A percentile compares a stretch with the other conserved stretches of the same genome.
Evolutionary conservation across 1,140 invertebrate species (phyloP).

Genomic region (Papilio dardanus): DNA sequence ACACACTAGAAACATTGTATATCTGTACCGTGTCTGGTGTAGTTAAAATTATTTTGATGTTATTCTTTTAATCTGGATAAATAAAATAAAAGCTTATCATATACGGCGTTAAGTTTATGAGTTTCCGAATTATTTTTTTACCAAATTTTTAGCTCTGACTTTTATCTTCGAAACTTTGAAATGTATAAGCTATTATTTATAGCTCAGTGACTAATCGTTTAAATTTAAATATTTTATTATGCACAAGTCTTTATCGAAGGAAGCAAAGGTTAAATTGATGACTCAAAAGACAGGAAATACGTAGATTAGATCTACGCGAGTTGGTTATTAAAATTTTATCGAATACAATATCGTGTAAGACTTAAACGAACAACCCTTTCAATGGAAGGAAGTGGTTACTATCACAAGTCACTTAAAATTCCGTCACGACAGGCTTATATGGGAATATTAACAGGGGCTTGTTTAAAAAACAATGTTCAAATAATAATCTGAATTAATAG

Average conservation of each 20-base stretch:
- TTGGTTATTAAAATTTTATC: constrained; percentile 1
- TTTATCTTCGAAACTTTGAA: neutral
- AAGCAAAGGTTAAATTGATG: constrained; percentile 9
- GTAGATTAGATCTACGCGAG: constrained; percentile 19
- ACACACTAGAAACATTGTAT: no score
- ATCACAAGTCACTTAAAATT: constrained; percentile 45
- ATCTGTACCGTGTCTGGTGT: no score
- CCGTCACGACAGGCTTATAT: constrained; percentile 36
- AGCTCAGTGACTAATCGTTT: neutral
- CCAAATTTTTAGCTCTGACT: neutral
- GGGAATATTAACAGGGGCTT: constrained; percentile 42
- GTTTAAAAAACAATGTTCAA: neutral
- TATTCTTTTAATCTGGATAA: no score
- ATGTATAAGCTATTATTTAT: neutral
- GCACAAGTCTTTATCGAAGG: neutral
- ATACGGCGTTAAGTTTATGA: no score
- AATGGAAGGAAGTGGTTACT: constrained; percentile 53
- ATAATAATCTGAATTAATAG: no score
- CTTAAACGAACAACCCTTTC: constrained; percentile 22
- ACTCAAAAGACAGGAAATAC: constrained; percentile 15
- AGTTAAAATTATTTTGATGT: no score
- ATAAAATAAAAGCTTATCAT: no score
- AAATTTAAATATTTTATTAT: neutral
- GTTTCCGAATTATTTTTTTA: no score
- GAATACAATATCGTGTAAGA: constrained; percentile 12